Percentiles rank a stretch among this genome's conserved stretches.
Evolutionary conservation across 2,888 invertebrate species (phyloP).

Genomic region (Clepsis dumicolana): DNA sequence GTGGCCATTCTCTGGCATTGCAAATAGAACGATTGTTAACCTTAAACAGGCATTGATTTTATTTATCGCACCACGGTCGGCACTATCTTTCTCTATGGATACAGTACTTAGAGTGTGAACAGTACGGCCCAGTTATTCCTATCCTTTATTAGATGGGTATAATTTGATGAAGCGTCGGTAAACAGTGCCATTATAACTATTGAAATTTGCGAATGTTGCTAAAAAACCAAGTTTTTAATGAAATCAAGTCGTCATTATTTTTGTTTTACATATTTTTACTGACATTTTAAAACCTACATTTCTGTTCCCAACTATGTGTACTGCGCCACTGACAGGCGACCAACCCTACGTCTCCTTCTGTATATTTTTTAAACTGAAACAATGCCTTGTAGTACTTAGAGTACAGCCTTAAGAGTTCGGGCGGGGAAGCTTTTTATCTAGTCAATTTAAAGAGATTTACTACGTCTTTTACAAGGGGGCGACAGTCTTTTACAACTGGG

Average conservation of each 20-base stretch:
- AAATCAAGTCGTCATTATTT: not conserved
- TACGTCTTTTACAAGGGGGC: slow-evolving; percentile 7
- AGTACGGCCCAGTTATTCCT: not conserved
- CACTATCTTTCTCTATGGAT: slow-evolving; percentile 6
- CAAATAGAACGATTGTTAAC: slow-evolving; percentile 67
- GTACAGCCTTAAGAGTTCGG: slow-evolving; percentile 25
- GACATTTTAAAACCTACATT: not conserved
- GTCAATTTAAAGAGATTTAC: slow-evolving; percentile 40
- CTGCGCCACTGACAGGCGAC: slow-evolving; percentile 48
- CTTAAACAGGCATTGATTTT: slow-evolving; percentile 61
- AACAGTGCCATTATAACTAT: not conserved
- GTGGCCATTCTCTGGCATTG: slow-evolving; percentile 59
- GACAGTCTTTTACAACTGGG: slow-evolving; percentile 23
- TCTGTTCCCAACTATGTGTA: slow-evolving; percentile 44
- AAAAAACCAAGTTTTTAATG: not conserved
- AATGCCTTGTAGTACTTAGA: slow-evolving; percentile 37
- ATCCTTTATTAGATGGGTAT: not conserved
- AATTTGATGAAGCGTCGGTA: not conserved
- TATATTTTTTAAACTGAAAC: slow-evolving; percentile 35
- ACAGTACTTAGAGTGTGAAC: not conserved
- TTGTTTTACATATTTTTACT: not conserved
- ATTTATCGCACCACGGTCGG: slow-evolving; percentile 53
- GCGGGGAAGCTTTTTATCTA: slow-evolving; percentile 18
- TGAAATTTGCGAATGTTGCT: not conserved
- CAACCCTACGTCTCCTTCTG: slow-evolving; percentile 43